phyloP scores from a whole-genome alignment of 1,140 invertebrate genomes.

The Ceratoteleas bidentatus region DNA sequence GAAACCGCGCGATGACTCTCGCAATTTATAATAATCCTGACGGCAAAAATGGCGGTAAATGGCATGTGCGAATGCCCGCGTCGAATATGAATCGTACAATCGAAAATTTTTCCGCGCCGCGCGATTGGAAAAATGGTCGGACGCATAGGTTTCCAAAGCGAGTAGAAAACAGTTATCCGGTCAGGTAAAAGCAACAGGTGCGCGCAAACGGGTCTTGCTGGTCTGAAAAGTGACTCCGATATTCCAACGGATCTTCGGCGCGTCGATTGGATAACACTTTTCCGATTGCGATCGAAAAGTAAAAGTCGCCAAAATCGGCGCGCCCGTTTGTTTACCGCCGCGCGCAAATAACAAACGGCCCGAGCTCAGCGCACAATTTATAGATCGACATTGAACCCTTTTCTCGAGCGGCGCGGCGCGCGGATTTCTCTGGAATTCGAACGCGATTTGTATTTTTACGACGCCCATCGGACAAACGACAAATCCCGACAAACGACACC shows the following conservation, averaged over 20 bases:
- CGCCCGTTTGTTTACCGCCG: neutral
- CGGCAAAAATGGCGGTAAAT: no score
- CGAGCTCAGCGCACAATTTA: constrained; percentile 4
- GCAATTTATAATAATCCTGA: neutral
- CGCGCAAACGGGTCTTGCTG: constrained; percentile 54
- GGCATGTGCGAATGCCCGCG: no score
- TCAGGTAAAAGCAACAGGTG: constrained; percentile 64
- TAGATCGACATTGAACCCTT: constrained; percentile 3
- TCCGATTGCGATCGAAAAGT: constrained; percentile 48
- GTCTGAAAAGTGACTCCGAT: constrained; percentile 41
- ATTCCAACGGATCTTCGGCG: constrained; percentile 32
- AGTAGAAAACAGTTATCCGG: constrained; percentile 60
- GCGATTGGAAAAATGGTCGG: constrained; percentile 30
- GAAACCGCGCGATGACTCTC: no score
- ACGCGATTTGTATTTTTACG: constrained; percentile 1
- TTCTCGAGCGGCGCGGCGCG: neutral
- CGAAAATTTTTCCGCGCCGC: constrained; percentile 7
- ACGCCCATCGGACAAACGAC: neutral
- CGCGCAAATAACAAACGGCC: constrained; percentile 3
- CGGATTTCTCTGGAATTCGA: neutral
- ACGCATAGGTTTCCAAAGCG: constrained; percentile 54
- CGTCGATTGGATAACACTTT: constrained; percentile 31
- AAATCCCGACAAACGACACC: no score
- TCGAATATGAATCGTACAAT: constrained; percentile 3
- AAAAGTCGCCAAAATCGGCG: constrained; percentile 37